Percentiles rank a stretch among this genome's conserved stretches.
Conservation (phyloP, 2,888 invertebrate genomes). For the Nemurella pictetii region DNA sequence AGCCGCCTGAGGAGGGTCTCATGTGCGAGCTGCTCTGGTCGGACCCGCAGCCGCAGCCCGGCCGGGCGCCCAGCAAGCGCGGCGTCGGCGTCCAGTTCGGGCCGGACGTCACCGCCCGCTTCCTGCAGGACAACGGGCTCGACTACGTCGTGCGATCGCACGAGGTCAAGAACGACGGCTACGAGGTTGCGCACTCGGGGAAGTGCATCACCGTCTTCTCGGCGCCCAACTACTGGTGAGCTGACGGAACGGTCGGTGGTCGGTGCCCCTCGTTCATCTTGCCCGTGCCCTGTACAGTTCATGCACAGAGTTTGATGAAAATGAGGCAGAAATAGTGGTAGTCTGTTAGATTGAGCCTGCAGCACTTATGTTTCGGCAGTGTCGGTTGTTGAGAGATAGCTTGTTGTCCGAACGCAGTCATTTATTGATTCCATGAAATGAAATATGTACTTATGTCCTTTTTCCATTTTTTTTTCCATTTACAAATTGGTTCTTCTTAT, state of each 20-base stretch:
- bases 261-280: neutral
- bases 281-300: neutral
- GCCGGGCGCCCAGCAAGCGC: conserved; percentile 90
- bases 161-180: conserved; percentile 96
- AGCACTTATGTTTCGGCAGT: neutral
- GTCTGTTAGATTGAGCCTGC: too few species aligned
- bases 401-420: too few species aligned
- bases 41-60: conserved; percentile 89
- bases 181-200: conserved; percentile 91
- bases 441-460: too few species aligned
- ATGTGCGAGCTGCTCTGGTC: conserved; percentile 99
- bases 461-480: too few species aligned
- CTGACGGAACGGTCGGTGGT: conserved; percentile 35
- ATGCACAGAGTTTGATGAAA: neutral
- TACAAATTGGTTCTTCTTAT: too few species aligned
- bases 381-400: neutral
- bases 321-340: too few species aligned
- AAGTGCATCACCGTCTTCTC: conserved; percentile 99
- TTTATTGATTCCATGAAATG: too few species aligned
- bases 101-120: conserved; percentile 90
- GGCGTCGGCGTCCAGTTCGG: conserved; percentile 99
- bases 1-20: conserved; percentile 92
- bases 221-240: conserved; percentile 98
- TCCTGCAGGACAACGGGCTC: conserved; percentile 81
- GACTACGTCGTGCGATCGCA: conserved; percentile 96